Conservation (phyloP, 2,888 invertebrate species). For the Gari tellinella region DNA sequence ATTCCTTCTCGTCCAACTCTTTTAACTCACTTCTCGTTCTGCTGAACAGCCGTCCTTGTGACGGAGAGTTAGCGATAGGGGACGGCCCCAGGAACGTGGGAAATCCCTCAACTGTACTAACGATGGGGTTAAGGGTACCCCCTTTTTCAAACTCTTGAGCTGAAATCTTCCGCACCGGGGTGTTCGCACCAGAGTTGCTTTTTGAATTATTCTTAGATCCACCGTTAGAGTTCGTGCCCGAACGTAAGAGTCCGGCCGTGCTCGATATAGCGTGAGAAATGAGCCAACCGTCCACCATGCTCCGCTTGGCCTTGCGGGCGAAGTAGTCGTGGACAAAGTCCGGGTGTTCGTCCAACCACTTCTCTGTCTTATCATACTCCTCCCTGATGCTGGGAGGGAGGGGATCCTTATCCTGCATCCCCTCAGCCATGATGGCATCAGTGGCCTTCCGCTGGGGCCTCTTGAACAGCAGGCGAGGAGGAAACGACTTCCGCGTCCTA, state of each 20-base stretch:
- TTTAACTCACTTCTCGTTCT: constrained; percentile 86
- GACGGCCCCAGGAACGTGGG: constrained; percentile 91
- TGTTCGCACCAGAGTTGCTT: constrained; percentile 92
- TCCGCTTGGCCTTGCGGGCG: constrained; percentile 94
- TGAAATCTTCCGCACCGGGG: constrained; percentile 96
- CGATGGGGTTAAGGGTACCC: constrained; percentile 95
- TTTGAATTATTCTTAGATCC: constrained; percentile 75
- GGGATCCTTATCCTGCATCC: constrained; percentile 57
- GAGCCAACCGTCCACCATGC: constrained; percentile 96
- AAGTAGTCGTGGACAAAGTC: constrained; percentile 98
- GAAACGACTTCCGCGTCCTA: constrained; percentile 57
- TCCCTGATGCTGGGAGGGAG: constrained; percentile 62
- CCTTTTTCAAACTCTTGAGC: constrained; percentile 98
- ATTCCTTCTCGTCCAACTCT: constrained; percentile 82
- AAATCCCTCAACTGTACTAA: constrained; percentile 94
- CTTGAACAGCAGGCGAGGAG: constrained; percentile 53
- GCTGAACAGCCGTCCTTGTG: constrained; percentile 85
- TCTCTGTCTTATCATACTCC: constrained; percentile 88
- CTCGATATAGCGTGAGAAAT: constrained; percentile 85
- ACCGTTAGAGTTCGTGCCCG: constrained; percentile 75
- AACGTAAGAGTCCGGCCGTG: constrained; percentile 68
- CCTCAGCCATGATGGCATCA: constrained; percentile 60
- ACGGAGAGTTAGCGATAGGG: constrained; percentile 56
- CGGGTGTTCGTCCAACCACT: constrained; percentile 98
- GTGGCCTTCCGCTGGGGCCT: constrained; percentile 50